phyloP scores from a whole-genome alignment of 2,888 invertebrate genomes.

The Piscicola geometra region DNA sequence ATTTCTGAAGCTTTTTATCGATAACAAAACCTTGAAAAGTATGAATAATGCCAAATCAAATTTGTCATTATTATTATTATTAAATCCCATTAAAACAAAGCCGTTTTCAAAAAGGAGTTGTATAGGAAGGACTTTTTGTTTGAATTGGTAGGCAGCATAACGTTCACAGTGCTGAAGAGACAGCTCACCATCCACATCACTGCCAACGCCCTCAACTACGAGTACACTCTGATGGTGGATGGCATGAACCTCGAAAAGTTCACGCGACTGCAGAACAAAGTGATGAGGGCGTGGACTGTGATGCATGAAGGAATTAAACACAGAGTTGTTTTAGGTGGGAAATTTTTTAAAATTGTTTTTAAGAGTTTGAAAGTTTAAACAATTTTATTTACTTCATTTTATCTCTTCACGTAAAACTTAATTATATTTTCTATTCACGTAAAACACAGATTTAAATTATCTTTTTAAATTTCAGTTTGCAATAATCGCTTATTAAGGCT shows the following conservation, averaged over 20 bases:
- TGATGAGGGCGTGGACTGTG: conserved; percentile 71
- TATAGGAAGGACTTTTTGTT: conserved; percentile 83
- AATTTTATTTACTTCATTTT: too few species aligned
- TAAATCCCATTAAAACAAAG: too few species aligned
- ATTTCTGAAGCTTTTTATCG: too few species aligned
- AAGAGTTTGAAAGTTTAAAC: too few species aligned
- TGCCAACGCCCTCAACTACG: conserved; percentile 70
- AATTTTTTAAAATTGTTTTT: conserved; percentile 5
- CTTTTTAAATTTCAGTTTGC: too few species aligned
- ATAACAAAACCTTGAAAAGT: too few species aligned
- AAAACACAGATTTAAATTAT: too few species aligned
- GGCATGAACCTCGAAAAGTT: conserved; percentile 76
- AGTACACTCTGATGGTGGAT: conserved; percentile 75
- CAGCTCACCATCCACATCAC: conserved; percentile 62
- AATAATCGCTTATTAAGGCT: too few species aligned
- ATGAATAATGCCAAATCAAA: too few species aligned
- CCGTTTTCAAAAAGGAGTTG: conserved; percentile 64
- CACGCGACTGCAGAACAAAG: conserved; percentile 71
- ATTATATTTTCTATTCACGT: too few species aligned
- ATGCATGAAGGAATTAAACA: conserved; percentile 52
- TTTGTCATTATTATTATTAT: too few species aligned
- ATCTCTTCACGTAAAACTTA: too few species aligned
- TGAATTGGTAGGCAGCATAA: conserved; percentile 78
- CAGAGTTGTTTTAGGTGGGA: conserved; percentile 69
- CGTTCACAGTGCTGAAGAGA: conserved; percentile 65